Conservation (phyloP, 2,113 vertebrate species). For the Tichodroma muraria region DNA sequence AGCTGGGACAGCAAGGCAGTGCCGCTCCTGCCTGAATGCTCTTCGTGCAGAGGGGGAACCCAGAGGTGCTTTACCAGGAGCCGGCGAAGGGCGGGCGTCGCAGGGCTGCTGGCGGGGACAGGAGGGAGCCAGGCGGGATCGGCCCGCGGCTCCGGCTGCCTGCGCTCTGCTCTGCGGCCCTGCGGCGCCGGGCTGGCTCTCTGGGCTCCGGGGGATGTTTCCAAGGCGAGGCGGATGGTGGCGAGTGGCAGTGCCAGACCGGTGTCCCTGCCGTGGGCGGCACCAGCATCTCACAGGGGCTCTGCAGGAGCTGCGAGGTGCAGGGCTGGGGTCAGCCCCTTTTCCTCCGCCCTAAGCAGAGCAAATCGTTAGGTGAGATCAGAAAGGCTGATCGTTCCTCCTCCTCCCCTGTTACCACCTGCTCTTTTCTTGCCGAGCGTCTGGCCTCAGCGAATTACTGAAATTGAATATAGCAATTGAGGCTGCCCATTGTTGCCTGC, state of each 20-base stretch:
- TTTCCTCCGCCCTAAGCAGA: not conserved
- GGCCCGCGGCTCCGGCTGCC: too few relatives aligned
- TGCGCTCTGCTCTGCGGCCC: not conserved
- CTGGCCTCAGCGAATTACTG: not conserved
- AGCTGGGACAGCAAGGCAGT: too few relatives aligned
- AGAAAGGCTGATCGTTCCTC: not conserved
- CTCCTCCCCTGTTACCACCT: not conserved
- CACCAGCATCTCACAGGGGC: not conserved
- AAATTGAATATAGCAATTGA: not conserved
- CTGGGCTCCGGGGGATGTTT: too few relatives aligned
- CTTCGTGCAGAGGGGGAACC: not conserved
- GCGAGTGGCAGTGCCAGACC: not conserved
- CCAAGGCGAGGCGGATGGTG: fast-evolving
- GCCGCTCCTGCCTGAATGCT: not conserved
- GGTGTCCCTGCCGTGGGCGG: not conserved
- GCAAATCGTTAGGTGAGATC: not conserved
- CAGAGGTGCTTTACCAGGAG: too few relatives aligned
- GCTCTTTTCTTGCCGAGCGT: not conserved
- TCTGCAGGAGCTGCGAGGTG: not conserved
- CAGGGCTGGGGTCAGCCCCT: fast-evolving
- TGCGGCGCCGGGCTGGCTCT: too few relatives aligned
- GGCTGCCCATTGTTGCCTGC: not conserved
- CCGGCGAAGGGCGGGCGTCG: too few relatives aligned
- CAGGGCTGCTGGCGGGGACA: too few relatives aligned
- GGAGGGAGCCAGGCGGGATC: too few relatives aligned